phyloP scores from a whole-genome alignment of 2,797 vertebrate species.

The Oryzias sinensis region DNA sequence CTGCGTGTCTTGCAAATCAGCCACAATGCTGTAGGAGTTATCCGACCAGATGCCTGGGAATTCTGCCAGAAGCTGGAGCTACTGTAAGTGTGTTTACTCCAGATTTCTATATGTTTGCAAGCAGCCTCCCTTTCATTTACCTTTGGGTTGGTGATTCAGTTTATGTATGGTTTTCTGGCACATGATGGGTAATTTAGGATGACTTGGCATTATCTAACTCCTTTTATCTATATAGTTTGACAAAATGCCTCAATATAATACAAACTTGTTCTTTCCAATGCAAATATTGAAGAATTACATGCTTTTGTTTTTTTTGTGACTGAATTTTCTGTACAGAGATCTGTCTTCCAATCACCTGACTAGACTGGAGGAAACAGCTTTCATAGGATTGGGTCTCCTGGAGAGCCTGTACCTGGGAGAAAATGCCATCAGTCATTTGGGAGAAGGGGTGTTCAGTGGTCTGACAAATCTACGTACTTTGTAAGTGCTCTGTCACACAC shows the following conservation, averaged over 20 bases:
- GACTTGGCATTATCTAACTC: slow-evolving; percentile 7
- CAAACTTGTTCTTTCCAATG: no score
- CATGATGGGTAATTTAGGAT: slow-evolving; percentile 15
- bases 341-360: slow-evolving; percentile 92
- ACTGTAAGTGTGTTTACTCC: slow-evolving; percentile 83
- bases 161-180: background rate
- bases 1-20: slow-evolving; percentile 86
- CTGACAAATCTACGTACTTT: slow-evolving; percentile 85
- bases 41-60: slow-evolving; percentile 95
- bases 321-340: slow-evolving; percentile 77
- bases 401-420: slow-evolving; percentile 91
- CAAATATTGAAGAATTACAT: no score
- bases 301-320: no score
- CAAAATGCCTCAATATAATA: background rate
- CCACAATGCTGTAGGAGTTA: slow-evolving; percentile 88
- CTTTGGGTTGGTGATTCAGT: slow-evolving; percentile 19
- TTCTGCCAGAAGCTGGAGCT: slow-evolving; percentile 95
- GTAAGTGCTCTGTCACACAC: slow-evolving; percentile 76
- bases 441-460: slow-evolving; percentile 89
- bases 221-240: slow-evolving; percentile 5
- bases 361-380: slow-evolving; percentile 91
- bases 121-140: slow-evolving; percentile 19
- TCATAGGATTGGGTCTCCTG: slow-evolving; percentile 86
- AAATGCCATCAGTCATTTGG: slow-evolving; percentile 90
- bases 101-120: slow-evolving; percentile 20